A percentile compares a stretch with the other conserved stretches of the same genome.
These are phyloP conservation scores for Polypedilum vanderplanki DNA, from an alignment of 1,140 invertebrate species.

Conservation along the genomic window DNA sequence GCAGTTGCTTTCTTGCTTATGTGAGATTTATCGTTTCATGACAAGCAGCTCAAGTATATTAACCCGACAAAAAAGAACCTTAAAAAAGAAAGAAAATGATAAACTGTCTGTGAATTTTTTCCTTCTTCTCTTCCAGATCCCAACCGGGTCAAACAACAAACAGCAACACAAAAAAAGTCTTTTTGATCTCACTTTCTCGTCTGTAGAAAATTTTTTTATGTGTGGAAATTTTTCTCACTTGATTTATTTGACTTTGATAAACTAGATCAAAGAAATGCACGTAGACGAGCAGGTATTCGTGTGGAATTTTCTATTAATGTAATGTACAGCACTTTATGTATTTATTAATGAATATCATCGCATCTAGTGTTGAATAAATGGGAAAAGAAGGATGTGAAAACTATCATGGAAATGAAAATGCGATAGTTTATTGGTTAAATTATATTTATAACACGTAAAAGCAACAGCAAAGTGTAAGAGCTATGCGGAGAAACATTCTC, in stretches of 20 bases:
- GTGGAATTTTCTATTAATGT: neutral
- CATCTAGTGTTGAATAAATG: neutral
- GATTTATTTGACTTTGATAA: conserved; percentile 23
- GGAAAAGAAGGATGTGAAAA: neutral
- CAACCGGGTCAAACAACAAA: conserved; percentile 1
- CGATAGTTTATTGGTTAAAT: conserved; percentile 24
- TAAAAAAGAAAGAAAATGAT: conserved; percentile 2
- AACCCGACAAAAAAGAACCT: neutral
- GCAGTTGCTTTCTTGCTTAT: neutral
- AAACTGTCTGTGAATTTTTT: neutral
- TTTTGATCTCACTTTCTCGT: neutral
- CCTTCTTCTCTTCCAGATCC: neutral
- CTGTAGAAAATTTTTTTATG: neutral
- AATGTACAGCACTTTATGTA: neutral
- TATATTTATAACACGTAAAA: conserved; percentile 9
- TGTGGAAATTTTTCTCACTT: neutral
- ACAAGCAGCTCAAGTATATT: conserved; percentile 12
- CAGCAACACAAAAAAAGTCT: neutral
- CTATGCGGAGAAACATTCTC: neutral
- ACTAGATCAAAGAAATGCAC: conserved; percentile 23
- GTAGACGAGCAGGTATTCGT: neutral
- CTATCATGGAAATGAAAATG: conserved; percentile 8
- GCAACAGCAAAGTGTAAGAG: neutral
- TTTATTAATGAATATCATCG: neutral
- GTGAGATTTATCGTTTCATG: neutral